Evolutionary conservation across 2,888 invertebrate genomes (phyloP).

Genomic region (Stenolophus ochropezus): DNA sequence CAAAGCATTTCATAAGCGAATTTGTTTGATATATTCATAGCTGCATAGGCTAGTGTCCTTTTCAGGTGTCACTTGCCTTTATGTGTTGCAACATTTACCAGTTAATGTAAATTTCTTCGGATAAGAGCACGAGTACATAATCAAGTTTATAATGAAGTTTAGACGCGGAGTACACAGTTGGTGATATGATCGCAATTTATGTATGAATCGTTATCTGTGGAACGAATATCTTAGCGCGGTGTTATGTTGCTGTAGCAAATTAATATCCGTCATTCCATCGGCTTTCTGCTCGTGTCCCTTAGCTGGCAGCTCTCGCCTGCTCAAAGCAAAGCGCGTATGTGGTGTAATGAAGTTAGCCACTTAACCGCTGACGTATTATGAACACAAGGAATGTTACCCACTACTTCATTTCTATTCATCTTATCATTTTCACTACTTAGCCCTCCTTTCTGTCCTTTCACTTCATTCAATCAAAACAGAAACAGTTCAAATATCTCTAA

Average conservation of each 20-base stretch:
- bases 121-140: neutral
- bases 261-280: slow-evolving; percentile 42
- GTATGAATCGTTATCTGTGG: slow-evolving; percentile 14
- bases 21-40: no score
- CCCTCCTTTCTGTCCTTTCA: no score
- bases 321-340: slow-evolving; percentile 22
- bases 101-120: neutral
- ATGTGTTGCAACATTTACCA: neutral
- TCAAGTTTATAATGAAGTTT: neutral
- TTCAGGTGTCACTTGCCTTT: neutral
- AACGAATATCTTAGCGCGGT: slow-evolving; percentile 9
- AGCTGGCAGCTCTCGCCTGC: neutral
- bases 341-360: slow-evolving; percentile 34
- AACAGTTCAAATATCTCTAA: no score
- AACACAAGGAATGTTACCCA: neutral
- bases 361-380: slow-evolving; percentile 35
- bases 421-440: neutral
- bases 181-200: slow-evolving; percentile 13
- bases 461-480: no score
- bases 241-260: slow-evolving; percentile 13
- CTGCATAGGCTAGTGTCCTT: neutral
- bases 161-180: neutral
- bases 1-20: no score
- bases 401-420: neutral
- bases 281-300: slow-evolving; percentile 16